Base-by-base conservation (phyloP, 2,888 invertebrate species). In the Hypselothyrea guttata region DNA sequence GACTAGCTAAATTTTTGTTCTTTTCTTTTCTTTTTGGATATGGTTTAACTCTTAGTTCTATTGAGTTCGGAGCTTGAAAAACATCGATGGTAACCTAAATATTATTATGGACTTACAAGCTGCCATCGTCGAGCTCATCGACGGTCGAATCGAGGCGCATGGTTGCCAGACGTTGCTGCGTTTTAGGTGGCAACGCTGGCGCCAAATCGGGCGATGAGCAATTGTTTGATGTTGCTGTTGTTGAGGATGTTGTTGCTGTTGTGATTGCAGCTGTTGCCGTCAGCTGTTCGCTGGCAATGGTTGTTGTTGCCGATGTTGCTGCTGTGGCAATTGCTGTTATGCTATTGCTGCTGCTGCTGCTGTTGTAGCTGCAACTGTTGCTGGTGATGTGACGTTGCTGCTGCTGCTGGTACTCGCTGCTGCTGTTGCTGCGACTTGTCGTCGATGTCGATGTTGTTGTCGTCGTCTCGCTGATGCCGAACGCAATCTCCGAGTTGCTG, bases 71-170 rank as follows among this genome's bases (percentile, higher is more conserved):
- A n/a, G n/a, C n/a, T n/a, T n/a, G n/a, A n/a, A n/a, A n/a, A n/a
- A n/a, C n/a, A n/a, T n/a, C n/a, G n/a, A n/a, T n/a, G n/a, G n/a
- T n/a, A n/a, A n/a, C n/a, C n/a, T n/a, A n/a, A n/a, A n/a, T n/a
- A n/a, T n/a, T n/a, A n/a, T n/a, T n/a, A n/a, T 5, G 41, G 38
- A 72, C 76, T 31, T 88, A 91, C 75, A 89, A 89, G 52, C 88
- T 90, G 51, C 89, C 84, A 76, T 91, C 90, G 71, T 92, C 91
- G 60, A 89, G 87, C 74, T 91, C 92, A 67, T 92, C 92, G n/a
- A n/a, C n/a, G 27, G 94, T 92, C 86, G 94, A 94, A 89, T 95
- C 95, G 86, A 94, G 94, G 57, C 94, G 94, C 30, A 94, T 37
- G 4, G 52, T 31, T 16, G 33, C 18, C 1, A 31, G 11, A 5